Conservation (phyloP, 2,113 vertebrate genomes). For the Monopterus albus region DNA sequence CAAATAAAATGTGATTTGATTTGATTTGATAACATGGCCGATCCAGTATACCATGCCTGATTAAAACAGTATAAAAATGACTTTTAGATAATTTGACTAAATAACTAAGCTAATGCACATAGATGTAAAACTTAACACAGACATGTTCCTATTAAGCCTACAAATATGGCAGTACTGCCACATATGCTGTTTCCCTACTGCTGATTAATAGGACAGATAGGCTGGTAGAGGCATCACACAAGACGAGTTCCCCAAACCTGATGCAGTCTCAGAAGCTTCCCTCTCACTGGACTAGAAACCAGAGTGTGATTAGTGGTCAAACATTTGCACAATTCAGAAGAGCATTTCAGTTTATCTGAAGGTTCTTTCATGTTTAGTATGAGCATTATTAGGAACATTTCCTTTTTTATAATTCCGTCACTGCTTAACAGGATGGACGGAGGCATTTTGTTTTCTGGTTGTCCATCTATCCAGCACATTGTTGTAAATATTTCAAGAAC, state of each 20-base stretch:
- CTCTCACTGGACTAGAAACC: not conserved
- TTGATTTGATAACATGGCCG: constrained; percentile 27
- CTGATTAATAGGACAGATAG: constrained; percentile 12
- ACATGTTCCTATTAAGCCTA: constrained; percentile 9
- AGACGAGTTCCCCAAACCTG: not conserved
- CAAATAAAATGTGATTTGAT: too few species aligned
- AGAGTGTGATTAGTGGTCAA: not conserved
- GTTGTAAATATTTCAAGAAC: too few species aligned
- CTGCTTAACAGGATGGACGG: too few species aligned
- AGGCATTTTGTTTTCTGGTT: too few species aligned
- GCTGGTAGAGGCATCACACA: not conserved
- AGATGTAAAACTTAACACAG: not conserved
- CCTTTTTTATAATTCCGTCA: too few species aligned
- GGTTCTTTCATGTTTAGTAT: not conserved
- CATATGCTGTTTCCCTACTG: not conserved
- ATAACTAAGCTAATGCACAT: constrained; percentile 1
- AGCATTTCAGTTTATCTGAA: not conserved
- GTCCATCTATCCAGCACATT: too few species aligned
- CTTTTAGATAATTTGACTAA: not conserved
- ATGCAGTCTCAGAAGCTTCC: not conserved
- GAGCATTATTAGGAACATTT: not conserved
- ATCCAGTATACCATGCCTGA: not conserved
- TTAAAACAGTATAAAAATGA: constrained; percentile 9
- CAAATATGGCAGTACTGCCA: not conserved
- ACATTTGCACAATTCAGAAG: not conserved